Evolutionary conservation across 2,113 vertebrate genomes (phyloP), one percentile per base, ranked within the genome.

Genomic region (Balaeniceps rex): DNA sequence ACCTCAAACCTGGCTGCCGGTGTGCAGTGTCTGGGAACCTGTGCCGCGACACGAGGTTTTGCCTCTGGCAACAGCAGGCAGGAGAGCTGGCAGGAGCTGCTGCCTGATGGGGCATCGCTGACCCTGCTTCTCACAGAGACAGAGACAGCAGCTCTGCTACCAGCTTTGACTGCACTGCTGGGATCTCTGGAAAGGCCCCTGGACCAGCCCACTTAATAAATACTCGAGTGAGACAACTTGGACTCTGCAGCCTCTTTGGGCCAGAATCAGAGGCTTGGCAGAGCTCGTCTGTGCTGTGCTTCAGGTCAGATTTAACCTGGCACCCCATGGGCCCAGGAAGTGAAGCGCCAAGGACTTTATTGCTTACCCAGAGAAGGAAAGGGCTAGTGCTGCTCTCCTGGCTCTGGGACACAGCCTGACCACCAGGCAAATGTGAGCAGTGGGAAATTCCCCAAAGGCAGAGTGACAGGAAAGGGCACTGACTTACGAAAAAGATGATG

Each of bases 31-130:
- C 55, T 19, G 19, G 51, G 47, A 29, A 34, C 19, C 74, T 58
- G 10, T 75, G 76, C 65, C 3, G 1, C 1, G 26, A 49, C 83
- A n/a, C 0, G 3, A 36, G 36, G 28, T 2, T 63, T 38, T 1
- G 2, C 28, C 40, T 26, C 65, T 36, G 46, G 54, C 31, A 57
- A 17, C 34, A 65, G 58, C 68, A 76, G 51, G 26, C 34, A 64
- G 29, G 40, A 49, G 69, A 84, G 81, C 58, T 58, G 54, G 11
- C 72, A 72, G 54, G 55, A 46, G 66, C 29, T 6, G 0, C 87
- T 49, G 66, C 44, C 25, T 31, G 6, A 14, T 1, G 19, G 70
- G 9, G 12, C 60, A 36, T n/a, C 1, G 0, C 84, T 63, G 60
- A 34, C n/a, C 69, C 64, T 4, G 26, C 36, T 47, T 31, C 55